Conservation (phyloP, 2,113 vertebrate genomes). For the Rhinogobius similis region DNA sequence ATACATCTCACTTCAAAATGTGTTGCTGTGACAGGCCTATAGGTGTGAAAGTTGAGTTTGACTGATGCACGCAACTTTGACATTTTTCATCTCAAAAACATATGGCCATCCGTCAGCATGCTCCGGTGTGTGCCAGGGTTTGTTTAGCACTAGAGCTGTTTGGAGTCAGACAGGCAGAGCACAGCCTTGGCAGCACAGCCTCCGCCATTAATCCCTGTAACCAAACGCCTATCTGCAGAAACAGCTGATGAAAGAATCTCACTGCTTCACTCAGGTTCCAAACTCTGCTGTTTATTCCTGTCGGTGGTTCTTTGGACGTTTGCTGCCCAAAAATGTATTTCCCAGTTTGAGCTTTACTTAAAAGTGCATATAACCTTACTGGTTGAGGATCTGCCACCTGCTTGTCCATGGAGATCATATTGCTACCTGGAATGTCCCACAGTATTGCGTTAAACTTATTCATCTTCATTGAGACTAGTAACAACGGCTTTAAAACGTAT, state of each 20-base stretch:
- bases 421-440: too few species aligned
- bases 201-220: constrained; percentile 57
- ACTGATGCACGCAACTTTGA: constrained; percentile 13
- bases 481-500: too few species aligned
- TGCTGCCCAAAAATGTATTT: constrained; percentile 17
- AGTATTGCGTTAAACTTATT: too few species aligned
- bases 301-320: constrained; percentile 37
- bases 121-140: constrained; percentile 23
- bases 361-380: not conserved
- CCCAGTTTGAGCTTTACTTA: not conserved
- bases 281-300: constrained; percentile 31
- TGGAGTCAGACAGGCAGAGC: constrained; percentile 40
- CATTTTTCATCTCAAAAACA: constrained; percentile 36
- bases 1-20: not conserved
- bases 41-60: constrained; percentile 7
- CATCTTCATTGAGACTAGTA: too few species aligned
- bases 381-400: too few species aligned
- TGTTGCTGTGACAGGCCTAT: not conserved
- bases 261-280: constrained; percentile 41
- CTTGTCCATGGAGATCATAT: too few species aligned
- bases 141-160: constrained; percentile 35
- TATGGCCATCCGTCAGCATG: constrained; percentile 42
- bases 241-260: constrained; percentile 55
- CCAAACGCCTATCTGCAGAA: constrained; percentile 50
- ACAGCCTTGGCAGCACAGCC: constrained; percentile 43